phyloP scores from a whole-genome alignment of 1,140 invertebrate genomes.

The Brachionus plicatilis region DNA sequence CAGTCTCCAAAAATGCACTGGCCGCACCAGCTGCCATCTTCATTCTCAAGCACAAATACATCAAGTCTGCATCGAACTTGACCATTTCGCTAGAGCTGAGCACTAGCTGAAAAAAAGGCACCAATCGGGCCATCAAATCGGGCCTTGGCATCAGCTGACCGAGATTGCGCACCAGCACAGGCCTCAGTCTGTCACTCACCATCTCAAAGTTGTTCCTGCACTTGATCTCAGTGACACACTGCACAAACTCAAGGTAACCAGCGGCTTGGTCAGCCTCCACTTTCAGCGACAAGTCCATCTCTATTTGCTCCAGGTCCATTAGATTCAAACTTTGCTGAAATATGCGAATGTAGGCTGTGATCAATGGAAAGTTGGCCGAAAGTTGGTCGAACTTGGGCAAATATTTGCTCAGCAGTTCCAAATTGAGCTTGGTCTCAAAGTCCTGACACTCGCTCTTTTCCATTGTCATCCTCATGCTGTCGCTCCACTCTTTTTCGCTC shows the following conservation, averaged over 20 bases:
- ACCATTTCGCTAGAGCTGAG: not conserved
- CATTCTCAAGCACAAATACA: not conserved
- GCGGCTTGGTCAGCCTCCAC: not conserved
- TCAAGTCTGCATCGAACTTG: not conserved
- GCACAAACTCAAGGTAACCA: not conserved
- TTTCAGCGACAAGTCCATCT: not conserved
- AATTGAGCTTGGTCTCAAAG: not conserved
- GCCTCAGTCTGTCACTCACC: not conserved
- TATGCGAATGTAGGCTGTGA: not conserved
- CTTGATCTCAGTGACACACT: not conserved
- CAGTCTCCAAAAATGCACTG: not conserved
- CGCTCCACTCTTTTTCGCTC: not conserved
- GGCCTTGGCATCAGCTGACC: not conserved
- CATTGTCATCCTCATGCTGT: not conserved
- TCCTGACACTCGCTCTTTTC: not conserved
- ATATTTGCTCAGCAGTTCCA: slow-evolving; percentile 20
- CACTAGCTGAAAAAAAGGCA: not conserved
- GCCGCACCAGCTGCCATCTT: too few relatives aligned
- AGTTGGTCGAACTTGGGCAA: not conserved
- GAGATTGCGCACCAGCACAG: not conserved
- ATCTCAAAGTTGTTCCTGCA: not conserved
- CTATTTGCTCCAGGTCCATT: not conserved
- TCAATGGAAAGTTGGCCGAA: not conserved
- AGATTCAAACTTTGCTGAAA: slow-evolving; percentile 7
- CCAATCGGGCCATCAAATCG: not conserved